Percentiles rank a stretch among this genome's conserved stretches.
Conservation (phyloP, 2,113 vertebrate genomes). For the Pagrus major region DNA sequence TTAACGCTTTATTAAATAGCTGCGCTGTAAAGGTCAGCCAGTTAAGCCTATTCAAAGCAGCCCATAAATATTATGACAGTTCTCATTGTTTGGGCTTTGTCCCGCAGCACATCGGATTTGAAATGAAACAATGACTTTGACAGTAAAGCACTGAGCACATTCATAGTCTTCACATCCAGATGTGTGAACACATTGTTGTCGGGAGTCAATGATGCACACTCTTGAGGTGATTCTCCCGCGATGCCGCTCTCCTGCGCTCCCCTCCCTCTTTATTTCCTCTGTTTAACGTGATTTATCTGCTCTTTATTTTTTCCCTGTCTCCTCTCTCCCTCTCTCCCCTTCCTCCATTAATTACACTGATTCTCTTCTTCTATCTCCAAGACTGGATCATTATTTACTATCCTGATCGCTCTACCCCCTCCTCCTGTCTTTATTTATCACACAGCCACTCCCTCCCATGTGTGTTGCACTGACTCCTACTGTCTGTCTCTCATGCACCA, state of each 20-base stretch:
- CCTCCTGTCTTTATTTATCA: slow-evolving; percentile 51
- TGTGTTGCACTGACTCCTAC: neutral
- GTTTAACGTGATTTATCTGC: slow-evolving; percentile 59
- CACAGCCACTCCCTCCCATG: slow-evolving; percentile 1
- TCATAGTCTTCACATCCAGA: slow-evolving; percentile 14
- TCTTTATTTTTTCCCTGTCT: slow-evolving; percentile 30
- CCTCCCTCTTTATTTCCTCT: slow-evolving; percentile 24
- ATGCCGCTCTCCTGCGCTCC: neutral
- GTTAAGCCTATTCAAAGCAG: slow-evolving; percentile 11
- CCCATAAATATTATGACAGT: neutral
- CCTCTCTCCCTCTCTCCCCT: neutral
- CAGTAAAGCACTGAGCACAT: neutral
- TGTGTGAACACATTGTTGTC: slow-evolving; percentile 34
- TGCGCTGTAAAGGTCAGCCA: slow-evolving; percentile 40
- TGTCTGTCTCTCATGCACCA: slow-evolving; percentile 9
- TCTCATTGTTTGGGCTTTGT: neutral
- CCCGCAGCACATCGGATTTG: neutral
- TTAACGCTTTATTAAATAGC: slow-evolving; percentile 11
- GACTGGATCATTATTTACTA: slow-evolving; percentile 63
- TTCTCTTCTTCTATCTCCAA: slow-evolving; percentile 55
- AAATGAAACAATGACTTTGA: slow-evolving; percentile 19
- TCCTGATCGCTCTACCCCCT: slow-evolving; percentile 13
- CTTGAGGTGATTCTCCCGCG: slow-evolving; percentile 14
- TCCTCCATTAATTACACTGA: slow-evolving; percentile 67
- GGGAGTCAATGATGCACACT: neutral